These are phyloP conservation scores for Adelges cooleyi DNA, from an alignment of 1,140 invertebrate species.

Conservation along the genomic window DNA sequence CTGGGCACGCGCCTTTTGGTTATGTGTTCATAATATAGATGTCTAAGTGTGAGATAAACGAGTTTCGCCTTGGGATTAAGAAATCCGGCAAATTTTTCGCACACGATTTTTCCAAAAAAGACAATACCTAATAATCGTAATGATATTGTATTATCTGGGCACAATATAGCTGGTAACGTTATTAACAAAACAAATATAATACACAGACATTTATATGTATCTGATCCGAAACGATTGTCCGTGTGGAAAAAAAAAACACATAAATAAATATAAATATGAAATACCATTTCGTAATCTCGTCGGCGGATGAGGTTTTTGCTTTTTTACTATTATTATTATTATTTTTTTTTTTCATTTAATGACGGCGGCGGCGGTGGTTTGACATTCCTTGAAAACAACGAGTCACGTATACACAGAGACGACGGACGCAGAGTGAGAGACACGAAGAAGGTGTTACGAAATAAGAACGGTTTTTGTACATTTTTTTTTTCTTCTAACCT, in stretches of 20 bases:
- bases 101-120: conserved; percentile 17
- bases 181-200: background rate
- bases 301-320: conserved; percentile 4
- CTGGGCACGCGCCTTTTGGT: background rate
- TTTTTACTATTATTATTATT: too few species aligned
- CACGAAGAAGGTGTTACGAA: background rate
- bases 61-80: too few species aligned
- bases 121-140: background rate
- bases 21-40: too few species aligned
- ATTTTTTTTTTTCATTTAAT: too few species aligned
- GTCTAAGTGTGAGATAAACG: too few species aligned
- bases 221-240: conserved; percentile 11
- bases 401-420: conserved; percentile 6
- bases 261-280: too few species aligned
- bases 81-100: too few species aligned
- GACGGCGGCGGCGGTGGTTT: background rate
- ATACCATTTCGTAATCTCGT: background rate
- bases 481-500: background rate
- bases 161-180: background rate
- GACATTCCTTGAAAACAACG: conserved; percentile 21
- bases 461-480: background rate
- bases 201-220: background rate
- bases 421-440: background rate
- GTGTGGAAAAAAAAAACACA: background rate
- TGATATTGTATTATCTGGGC: background rate